These are phyloP conservation scores for Lacerta agilis DNA, from an alignment of 2,797 vertebrate genomes.

Conservation along the genomic window DNA sequence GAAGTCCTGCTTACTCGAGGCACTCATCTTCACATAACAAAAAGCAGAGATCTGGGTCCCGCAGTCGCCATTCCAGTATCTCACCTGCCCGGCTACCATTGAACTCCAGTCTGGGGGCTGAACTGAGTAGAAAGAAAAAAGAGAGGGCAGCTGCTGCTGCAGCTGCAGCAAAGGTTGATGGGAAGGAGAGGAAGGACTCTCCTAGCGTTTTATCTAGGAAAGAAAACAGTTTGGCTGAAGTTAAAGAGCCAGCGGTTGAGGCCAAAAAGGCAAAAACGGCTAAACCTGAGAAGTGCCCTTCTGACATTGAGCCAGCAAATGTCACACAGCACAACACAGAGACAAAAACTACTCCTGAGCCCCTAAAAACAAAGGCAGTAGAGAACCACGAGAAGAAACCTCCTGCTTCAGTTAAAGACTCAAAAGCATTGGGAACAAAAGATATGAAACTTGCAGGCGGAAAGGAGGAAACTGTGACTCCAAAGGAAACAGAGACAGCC, in stretches of 20 bases:
- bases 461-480: conserved; percentile 76
- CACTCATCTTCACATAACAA: conserved; percentile 92
- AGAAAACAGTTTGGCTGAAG: conserved; percentile 79
- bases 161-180: conserved; percentile 83
- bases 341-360: conserved; percentile 72
- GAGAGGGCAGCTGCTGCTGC: conserved; percentile 91
- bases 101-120: conserved; percentile 94
- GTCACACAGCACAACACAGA: conserved; percentile 66
- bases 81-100: conserved; percentile 90
- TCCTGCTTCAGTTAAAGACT: conserved; percentile 67
- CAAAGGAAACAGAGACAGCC: conserved; percentile 73
- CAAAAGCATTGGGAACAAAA: conserved; percentile 75
- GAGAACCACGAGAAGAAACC: conserved; percentile 78
- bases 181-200: conserved; percentile 80
- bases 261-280: conserved; percentile 77
- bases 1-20: conserved; percentile 89
- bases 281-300: conserved; percentile 76
- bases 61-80: conserved; percentile 90
- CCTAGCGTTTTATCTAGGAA: conserved; percentile 76
- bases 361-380: conserved; percentile 72
- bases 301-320: conserved; percentile 72
- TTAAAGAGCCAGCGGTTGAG: conserved; percentile 71
- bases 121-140: conserved; percentile 94
- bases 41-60: conserved; percentile 88
- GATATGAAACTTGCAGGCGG: conserved; percentile 71